Evolutionary conservation across 2,888 invertebrate species (phyloP).

Genomic region (Agrotis segetum): DNA sequence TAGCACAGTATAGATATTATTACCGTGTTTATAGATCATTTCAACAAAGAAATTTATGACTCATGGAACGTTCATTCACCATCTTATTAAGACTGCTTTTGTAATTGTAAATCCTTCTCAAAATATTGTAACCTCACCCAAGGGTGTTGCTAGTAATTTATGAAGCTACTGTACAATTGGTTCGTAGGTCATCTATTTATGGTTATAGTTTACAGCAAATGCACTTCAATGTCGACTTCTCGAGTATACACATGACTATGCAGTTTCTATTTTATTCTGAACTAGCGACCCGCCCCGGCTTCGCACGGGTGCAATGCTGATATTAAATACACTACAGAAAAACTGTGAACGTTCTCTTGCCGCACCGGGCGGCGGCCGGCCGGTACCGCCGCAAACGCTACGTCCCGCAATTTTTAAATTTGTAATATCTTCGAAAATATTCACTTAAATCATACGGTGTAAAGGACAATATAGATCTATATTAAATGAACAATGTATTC

Average conservation of each 20-base stretch:
- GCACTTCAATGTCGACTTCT: not conserved
- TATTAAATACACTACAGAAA: too few relatives aligned
- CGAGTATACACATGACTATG: constrained; percentile 1
- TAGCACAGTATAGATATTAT: too few relatives aligned
- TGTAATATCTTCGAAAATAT: too few relatives aligned
- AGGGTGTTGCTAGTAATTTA: constrained; percentile 13
- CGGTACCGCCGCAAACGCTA: too few relatives aligned
- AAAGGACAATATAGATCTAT: too few relatives aligned
- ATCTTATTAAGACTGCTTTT: not conserved
- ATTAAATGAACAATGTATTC: too few relatives aligned
- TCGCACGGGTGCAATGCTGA: too few relatives aligned
- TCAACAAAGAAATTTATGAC: not conserved
- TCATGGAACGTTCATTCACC: not conserved
- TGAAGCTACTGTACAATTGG: constrained; percentile 16
- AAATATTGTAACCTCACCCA: constrained; percentile 26
- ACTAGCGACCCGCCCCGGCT: too few relatives aligned
- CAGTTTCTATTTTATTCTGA: not conserved
- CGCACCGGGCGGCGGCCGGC: too few relatives aligned
- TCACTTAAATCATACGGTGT: too few relatives aligned
- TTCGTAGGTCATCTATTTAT: constrained; percentile 45
- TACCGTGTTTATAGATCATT: not conserved
- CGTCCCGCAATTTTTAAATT: too few relatives aligned
- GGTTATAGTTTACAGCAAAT: constrained; percentile 5
- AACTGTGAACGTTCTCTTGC: too few relatives aligned
- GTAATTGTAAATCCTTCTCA: not conserved